Conservation (phyloP, 2,797 vertebrate species). For the Myripristis murdjan region DNA sequence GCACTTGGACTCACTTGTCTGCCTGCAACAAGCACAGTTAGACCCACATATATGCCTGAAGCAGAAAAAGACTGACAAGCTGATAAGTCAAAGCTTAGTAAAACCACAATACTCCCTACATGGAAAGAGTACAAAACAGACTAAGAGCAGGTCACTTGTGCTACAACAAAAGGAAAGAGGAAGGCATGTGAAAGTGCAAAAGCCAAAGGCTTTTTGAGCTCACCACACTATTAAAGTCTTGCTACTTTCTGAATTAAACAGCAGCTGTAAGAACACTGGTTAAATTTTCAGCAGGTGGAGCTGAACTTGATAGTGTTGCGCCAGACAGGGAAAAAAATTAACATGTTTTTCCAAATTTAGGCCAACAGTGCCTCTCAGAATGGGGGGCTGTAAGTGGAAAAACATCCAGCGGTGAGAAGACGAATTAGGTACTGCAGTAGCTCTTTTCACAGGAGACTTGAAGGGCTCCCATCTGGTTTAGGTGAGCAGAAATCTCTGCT, state of each 20-base stretch:
- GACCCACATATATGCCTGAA: neutral
- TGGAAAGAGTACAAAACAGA: neutral
- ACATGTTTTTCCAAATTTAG: slow-evolving; percentile 72
- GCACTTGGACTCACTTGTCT: neutral
- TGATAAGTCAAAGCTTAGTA: neutral
- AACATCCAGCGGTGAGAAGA: slow-evolving; percentile 55
- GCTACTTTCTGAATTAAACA: slow-evolving; percentile 75
- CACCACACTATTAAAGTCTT: slow-evolving; percentile 44
- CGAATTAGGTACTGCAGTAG: slow-evolving; percentile 55
- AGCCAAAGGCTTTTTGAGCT: slow-evolving; percentile 51
- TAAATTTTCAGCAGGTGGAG: slow-evolving; percentile 74
- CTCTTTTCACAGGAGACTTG: slow-evolving; percentile 49
- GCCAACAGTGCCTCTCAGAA: slow-evolving; percentile 55
- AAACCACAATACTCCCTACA: neutral
- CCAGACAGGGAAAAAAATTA: slow-evolving; percentile 64
- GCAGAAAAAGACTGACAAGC: neutral
- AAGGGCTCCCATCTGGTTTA: slow-evolving; percentile 58
- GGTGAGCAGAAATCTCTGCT: slow-evolving; percentile 41
- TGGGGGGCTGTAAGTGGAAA: slow-evolving; percentile 41
- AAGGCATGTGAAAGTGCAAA: slow-evolving; percentile 26
- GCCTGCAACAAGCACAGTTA: neutral
- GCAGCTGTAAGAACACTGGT: slow-evolving; percentile 62
- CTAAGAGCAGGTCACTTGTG: slow-evolving; percentile 9
- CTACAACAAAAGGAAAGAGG: slow-evolving; percentile 25
- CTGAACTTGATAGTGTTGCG: slow-evolving; percentile 44